Evolutionary conservation across 1,140 invertebrate genomes (phyloP).

Genomic region (Zaprionus gabonicus): DNA sequence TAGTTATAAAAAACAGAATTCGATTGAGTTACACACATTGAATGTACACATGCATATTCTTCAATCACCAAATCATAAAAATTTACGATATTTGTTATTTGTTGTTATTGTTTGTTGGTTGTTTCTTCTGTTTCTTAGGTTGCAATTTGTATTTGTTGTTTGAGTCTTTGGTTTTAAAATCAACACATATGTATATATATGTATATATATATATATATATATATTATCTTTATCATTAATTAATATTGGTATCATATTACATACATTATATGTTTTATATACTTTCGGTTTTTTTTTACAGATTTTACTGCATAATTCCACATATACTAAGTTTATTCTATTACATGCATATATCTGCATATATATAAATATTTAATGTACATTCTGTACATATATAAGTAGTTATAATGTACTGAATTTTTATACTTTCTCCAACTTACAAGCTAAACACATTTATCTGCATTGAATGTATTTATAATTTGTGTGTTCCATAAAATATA

Average conservation of each 20-base stretch:
- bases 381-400: slow-evolving; percentile 38
- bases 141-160: slow-evolving; percentile 62
- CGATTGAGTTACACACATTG: slow-evolving; percentile 1
- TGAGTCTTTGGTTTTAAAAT: slow-evolving; percentile 83
- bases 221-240: slow-evolving; percentile 33
- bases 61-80: slow-evolving; percentile 32
- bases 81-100: slow-evolving; percentile 51
- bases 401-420: slow-evolving; percentile 50
- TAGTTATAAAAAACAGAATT: slow-evolving; percentile 8
- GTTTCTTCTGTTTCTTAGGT: slow-evolving; percentile 21
- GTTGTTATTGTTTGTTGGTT: slow-evolving; percentile 30
- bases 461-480: slow-evolving; percentile 63
- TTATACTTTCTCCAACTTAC: slow-evolving; percentile 57
- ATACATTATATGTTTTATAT: slow-evolving; percentile 38
- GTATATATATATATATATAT: slow-evolving; percentile 31
- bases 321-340: slow-evolving; percentile 37
- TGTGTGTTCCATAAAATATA: slow-evolving; percentile 73
- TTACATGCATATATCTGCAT: slow-evolving; percentile 41
- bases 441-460: slow-evolving; percentile 63
- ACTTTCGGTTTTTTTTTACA: slow-evolving; percentile 27
- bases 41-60: slow-evolving; percentile 6
- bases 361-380: slow-evolving; percentile 48
- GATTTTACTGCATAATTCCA: slow-evolving; percentile 45
- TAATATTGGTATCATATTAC: slow-evolving; percentile 41
- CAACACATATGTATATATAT: slow-evolving; percentile 61